A percentile compares a stretch with the other conserved stretches of the same genome.
Evolutionary conservation across 2,888 invertebrate species (phyloP).

Genomic region (Ochlodes sylvanus): DNA sequence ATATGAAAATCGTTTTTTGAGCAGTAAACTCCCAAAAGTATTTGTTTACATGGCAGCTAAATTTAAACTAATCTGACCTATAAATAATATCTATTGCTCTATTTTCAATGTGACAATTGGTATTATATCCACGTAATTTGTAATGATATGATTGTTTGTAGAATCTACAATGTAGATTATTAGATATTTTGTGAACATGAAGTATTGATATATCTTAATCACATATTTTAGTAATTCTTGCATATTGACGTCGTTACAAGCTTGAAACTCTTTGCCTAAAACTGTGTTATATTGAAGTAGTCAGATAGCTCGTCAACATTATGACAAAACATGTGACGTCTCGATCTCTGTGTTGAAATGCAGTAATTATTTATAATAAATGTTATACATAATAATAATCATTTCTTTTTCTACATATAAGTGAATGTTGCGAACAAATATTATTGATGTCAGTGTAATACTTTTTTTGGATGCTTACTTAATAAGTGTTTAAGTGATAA

Average conservation of each 20-base stretch:
- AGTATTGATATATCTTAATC: conserved; percentile 54
- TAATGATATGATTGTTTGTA: conserved; percentile 71
- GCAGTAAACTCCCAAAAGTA: conserved; percentile 22
- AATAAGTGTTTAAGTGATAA: conserved; percentile 37
- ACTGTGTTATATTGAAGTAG: conserved; percentile 36
- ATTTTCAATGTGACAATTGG: conserved; percentile 61
- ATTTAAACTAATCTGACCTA: conserved; percentile 18
- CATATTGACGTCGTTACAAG: conserved; percentile 51
- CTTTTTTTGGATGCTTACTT: conserved; percentile 39
- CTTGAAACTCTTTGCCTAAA: conserved; percentile 43
- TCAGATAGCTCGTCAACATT: conserved; percentile 37
- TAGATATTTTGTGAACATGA: conserved; percentile 63
- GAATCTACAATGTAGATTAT: conserved; percentile 62
- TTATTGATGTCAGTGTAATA: conserved; percentile 34
- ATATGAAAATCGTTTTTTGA: conserved; percentile 11
- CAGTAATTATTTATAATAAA: conserved; percentile 26
- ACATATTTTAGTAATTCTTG: conserved; percentile 52
- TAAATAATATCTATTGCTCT: background rate
- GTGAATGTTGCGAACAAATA: conserved; percentile 36
- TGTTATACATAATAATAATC: conserved; percentile 18
- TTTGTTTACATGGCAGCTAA: conserved; percentile 20
- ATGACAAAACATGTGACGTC: conserved; percentile 11
- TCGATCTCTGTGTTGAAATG: conserved; percentile 20
- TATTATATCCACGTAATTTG: conserved; percentile 55
- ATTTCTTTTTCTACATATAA: conserved; percentile 40